Base-by-base conservation (phyloP, 2,888 invertebrate species). In the Acleris holmiana region DNA sequence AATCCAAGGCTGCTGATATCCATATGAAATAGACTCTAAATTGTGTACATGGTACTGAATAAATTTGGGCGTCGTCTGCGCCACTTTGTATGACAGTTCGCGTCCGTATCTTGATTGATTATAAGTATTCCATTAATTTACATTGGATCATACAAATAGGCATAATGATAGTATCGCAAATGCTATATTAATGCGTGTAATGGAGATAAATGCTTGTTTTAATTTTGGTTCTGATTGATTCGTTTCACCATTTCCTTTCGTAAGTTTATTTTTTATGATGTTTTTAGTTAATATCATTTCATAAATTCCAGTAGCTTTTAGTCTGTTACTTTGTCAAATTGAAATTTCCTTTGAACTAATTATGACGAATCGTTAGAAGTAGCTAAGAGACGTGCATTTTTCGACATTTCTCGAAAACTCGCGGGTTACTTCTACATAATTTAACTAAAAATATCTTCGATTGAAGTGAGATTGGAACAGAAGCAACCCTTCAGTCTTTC, bases 71-170 rank as follows among this genome's bases (percentile, higher is more conserved):
- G 29, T 8, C 25, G 29, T 8, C 51, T 35, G 47, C 8, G 49
- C 55, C 19, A 56, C 44, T 62, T 56, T 17, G 19, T 56, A 49
- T 49, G 56, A 46, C 50, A 57, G 46, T 50, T 46, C 29, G 49
- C 50, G 46, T 15, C 23, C 29, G 54, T 57, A 15, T 6, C 57
- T 13, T 64, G 63, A 64, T 64, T 58, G 63, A 64, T 64, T 53
- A 35, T 40, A 6, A n/a, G 40, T 51, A 63, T 57, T 51, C 25
- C 23, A 58, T 58, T 64, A 23, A 40, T 54, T 46, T 64, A 41
- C 10, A 49, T 6, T 29, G 18, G 23, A 46, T 23, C 17, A 47
- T 23, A 44, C 19, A 18, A 47, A 58, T 40, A 15, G 23, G 8
- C 25, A 8, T 19, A 4, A 50, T 29, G 25, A 35, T 25, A 35